A percentile compares a stretch with the other conserved stretches of the same genome.
Evolutionary conservation across 2,888 invertebrate species (phyloP).

Genomic region (Xanthia icteritia): DNA sequence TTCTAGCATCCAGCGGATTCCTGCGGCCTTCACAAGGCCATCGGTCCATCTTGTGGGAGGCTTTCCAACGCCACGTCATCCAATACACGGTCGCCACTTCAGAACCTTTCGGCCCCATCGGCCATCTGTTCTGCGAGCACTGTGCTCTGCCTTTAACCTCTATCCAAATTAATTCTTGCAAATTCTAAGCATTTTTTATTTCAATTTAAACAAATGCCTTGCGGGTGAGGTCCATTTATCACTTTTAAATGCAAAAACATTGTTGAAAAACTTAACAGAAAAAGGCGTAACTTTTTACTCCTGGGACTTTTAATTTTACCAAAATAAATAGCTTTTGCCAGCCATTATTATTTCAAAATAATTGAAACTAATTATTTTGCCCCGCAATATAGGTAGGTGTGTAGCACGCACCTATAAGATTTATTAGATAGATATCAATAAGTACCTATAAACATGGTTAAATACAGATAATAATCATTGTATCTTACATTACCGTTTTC

Average conservation of each 20-base stretch:
- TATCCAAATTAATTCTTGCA: background rate
- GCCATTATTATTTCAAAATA: constrained; percentile 18
- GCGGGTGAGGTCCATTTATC: constrained; percentile 44
- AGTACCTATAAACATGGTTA: background rate
- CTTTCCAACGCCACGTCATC: too few species aligned
- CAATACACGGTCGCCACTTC: too few species aligned
- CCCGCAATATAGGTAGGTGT: background rate
- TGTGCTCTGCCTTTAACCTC: background rate
- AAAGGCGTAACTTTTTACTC: constrained; percentile 47
- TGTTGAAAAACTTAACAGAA: constrained; percentile 42
- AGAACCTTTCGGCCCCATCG: too few species aligned
- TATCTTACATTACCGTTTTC: background rate
- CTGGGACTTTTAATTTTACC: constrained; percentile 22
- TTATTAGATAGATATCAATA: background rate
- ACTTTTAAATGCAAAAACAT: constrained; percentile 48
- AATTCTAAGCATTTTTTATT: constrained; percentile 8
- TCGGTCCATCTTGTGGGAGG: too few species aligned
- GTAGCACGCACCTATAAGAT: background rate
- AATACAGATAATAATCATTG: background rate
- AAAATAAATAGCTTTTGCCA: constrained; percentile 25
- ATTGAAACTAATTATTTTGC: constrained; percentile 15
- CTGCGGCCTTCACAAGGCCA: too few species aligned
- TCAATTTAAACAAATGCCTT: constrained; percentile 24
- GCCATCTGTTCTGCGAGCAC: too few species aligned
- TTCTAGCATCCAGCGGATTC: too few species aligned